Evolutionary conservation across 2,113 vertebrate species (phyloP).

Genomic region (Glaucomys volans): DNA sequence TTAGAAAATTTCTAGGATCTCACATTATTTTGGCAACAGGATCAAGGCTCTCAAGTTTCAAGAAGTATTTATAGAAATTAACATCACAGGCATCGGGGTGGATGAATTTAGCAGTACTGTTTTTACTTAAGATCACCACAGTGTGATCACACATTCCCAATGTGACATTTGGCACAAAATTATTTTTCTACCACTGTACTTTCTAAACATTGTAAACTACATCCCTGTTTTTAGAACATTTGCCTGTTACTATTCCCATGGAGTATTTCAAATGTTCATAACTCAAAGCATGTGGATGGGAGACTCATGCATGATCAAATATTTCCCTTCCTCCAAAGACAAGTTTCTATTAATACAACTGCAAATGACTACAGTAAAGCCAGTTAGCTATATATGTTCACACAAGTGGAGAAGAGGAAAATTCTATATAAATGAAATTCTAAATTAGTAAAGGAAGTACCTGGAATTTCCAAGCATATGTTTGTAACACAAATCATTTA

Average conservation of each 20-base stretch:
- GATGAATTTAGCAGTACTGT: slow-evolving; percentile 56
- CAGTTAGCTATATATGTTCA: slow-evolving; percentile 13
- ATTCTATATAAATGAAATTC: slow-evolving; percentile 43
- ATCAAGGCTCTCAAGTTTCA: slow-evolving; percentile 78
- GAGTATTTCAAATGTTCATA: slow-evolving; percentile 40
- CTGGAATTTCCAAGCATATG: slow-evolving; percentile 45
- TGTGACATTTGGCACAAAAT: slow-evolving; percentile 46
- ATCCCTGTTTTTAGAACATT: slow-evolving; percentile 37
- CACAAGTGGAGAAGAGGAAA: background rate
- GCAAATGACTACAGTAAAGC: slow-evolving; percentile 53
- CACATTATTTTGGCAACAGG: slow-evolving; percentile 74
- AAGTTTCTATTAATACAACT: slow-evolving; percentile 51
- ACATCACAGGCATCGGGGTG: slow-evolving; percentile 54
- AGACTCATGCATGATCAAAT: slow-evolving; percentile 23
- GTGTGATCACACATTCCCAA: slow-evolving; percentile 43
- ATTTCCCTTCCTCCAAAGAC: slow-evolving; percentile 47
- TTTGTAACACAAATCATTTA: slow-evolving; percentile 20
- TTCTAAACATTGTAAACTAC: slow-evolving; percentile 42
- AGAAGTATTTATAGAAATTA: slow-evolving; percentile 78
- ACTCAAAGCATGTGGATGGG: background rate
- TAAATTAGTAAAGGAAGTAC: slow-evolving; percentile 36
- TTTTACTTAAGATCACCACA: slow-evolving; percentile 62
- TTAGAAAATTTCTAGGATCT: slow-evolving; percentile 78
- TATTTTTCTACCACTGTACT: slow-evolving; percentile 11
- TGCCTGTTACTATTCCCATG: background rate